These are phyloP conservation scores for Corythornis madagascariensis DNA, from an alignment of 2,113 vertebrate genomes.

Conservation along the genomic window DNA sequence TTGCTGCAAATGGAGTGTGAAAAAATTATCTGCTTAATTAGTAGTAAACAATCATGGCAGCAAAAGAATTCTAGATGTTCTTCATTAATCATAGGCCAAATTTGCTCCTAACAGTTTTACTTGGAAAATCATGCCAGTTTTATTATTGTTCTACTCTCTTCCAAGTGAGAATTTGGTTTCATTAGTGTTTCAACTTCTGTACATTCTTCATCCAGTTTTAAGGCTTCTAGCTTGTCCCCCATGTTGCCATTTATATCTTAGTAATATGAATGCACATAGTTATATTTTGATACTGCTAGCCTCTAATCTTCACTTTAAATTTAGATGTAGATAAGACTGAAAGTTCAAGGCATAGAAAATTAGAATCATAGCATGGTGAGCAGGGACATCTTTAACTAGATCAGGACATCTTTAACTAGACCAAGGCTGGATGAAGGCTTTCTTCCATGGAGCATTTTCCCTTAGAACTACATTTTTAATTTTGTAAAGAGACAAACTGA, in stretches of 20 bases:
- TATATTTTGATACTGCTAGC: too few relatives aligned
- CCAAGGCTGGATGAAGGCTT: background rate
- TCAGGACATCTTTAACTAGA: background rate
- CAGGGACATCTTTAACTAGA: too few relatives aligned
- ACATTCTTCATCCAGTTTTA: too few relatives aligned
- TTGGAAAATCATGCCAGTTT: background rate
- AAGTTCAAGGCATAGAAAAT: background rate
- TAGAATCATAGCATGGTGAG: background rate
- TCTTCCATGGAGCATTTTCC: background rate
- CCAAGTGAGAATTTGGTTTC: background rate
- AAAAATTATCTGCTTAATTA: slow-evolving; percentile 65
- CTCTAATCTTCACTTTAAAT: too few relatives aligned
- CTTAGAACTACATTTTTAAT: background rate
- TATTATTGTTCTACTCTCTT: background rate
- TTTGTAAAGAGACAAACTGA: background rate
- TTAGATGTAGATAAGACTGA: too few relatives aligned
- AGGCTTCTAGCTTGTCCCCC: too few relatives aligned
- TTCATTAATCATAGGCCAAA: slow-evolving; percentile 16
- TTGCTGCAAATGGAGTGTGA: slow-evolving; percentile 69
- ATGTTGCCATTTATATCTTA: too few relatives aligned
- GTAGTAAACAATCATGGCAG: slow-evolving; percentile 56
- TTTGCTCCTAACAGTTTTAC: slow-evolving; percentile 19
- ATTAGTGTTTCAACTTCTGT: background rate
- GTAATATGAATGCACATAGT: too few relatives aligned
- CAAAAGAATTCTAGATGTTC: slow-evolving; percentile 36